Percentiles rank a stretch among this genome's conserved stretches.
Conservation (phyloP, 2,888 invertebrate genomes). For the Andrena camellia region DNA sequence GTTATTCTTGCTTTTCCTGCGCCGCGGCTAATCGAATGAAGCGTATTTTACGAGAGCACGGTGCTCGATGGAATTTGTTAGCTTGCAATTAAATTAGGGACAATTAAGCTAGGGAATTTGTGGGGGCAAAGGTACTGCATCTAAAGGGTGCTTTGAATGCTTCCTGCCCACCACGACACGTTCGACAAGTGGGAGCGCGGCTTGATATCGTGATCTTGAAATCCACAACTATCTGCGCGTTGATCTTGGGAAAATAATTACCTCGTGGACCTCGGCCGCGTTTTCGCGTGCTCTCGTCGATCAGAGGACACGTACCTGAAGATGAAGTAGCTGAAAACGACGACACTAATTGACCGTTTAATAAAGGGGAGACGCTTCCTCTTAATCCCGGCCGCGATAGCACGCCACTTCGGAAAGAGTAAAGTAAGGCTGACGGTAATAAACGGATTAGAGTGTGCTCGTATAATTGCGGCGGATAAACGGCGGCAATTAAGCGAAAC, state of each 20-base stretch:
- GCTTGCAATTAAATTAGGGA: too few relatives aligned
- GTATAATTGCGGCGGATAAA: constrained; percentile 73
- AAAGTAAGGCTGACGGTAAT: constrained; percentile 70
- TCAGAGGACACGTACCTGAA: background rate
- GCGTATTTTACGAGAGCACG: background rate
- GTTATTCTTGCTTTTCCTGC: background rate
- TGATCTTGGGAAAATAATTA: background rate
- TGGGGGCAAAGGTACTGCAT: too few relatives aligned
- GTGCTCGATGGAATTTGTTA: too few relatives aligned
- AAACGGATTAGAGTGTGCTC: constrained; percentile 73
- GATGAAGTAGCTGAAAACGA: background rate
- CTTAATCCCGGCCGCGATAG: constrained; percentile 69
- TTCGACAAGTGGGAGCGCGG: too few relatives aligned
- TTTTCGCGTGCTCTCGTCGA: background rate
- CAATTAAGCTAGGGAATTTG: too few relatives aligned
- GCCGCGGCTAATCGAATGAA: background rate
- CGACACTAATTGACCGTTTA: constrained; percentile 66
- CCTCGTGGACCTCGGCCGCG: background rate
- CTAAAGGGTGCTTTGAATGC: too few relatives aligned
- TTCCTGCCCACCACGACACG: too few relatives aligned
- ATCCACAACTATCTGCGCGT: background rate
- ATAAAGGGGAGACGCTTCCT: constrained; percentile 68
- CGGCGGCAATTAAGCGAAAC: constrained; percentile 68
- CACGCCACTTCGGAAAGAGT: constrained; percentile 64
- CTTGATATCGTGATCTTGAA: too few relatives aligned